These are phyloP conservation scores for Diarsia brunnea DNA, from an alignment of 2,888 invertebrate genomes.

Conservation along the genomic window DNA sequence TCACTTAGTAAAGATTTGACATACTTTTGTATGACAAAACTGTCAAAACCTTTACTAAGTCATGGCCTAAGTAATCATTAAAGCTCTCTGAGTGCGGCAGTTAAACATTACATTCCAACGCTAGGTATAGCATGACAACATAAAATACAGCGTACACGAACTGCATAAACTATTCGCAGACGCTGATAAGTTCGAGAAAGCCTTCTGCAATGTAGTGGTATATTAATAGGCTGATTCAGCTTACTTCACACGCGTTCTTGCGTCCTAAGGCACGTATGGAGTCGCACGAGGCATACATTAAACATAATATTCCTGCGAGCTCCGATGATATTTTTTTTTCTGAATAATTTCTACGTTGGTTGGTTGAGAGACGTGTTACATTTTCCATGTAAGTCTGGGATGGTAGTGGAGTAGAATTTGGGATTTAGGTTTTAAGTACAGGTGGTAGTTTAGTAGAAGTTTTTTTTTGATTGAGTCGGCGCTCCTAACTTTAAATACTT, in stretches of 20 bases:
- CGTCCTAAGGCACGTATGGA: slow-evolving; percentile 49
- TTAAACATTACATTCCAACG: background rate
- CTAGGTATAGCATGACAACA: slow-evolving; percentile 14
- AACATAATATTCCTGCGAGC: slow-evolving; percentile 55
- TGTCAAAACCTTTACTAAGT: too few relatives aligned
- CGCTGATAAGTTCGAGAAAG: slow-evolving; percentile 52
- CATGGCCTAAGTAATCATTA: too few relatives aligned
- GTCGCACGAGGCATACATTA: slow-evolving; percentile 65
- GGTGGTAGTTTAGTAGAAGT: background rate
- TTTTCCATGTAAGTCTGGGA: slow-evolving; percentile 39
- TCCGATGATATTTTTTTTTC: slow-evolving; percentile 58
- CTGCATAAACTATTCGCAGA: slow-evolving; percentile 52
- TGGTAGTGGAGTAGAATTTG: slow-evolving; percentile 20
- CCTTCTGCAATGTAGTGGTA: slow-evolving; percentile 53
- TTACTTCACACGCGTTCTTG: slow-evolving; percentile 56
- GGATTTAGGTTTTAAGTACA: slow-evolving; percentile 16
- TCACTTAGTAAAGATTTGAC: too few relatives aligned
- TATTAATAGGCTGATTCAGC: slow-evolving; percentile 64
- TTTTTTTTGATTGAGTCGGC: background rate
- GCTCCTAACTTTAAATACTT: background rate
- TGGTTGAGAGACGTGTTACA: slow-evolving; percentile 42
- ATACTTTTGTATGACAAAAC: too few relatives aligned
- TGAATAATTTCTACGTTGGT: slow-evolving; percentile 41
- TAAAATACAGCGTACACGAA: slow-evolving; percentile 22
- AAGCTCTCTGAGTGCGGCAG: too few relatives aligned